phyloP scores from a whole-genome alignment of 2,113 vertebrate species.

The Pantherophis guttatus region DNA sequence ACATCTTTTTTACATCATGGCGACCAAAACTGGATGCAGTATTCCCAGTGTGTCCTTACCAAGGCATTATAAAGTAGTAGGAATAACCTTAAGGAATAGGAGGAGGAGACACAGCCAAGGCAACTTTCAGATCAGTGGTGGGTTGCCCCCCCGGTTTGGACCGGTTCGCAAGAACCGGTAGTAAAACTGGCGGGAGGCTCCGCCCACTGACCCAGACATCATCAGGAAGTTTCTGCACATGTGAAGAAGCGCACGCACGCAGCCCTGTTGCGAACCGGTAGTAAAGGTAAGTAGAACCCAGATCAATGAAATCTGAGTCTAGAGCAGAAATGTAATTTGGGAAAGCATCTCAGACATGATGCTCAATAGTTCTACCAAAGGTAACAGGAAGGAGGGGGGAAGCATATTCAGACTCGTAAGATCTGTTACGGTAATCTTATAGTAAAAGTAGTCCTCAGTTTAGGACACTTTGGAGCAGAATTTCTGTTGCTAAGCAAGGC shows the following conservation, averaged over 20 bases:
- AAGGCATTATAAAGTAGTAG: background rate
- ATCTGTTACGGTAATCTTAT: background rate
- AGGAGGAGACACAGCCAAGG: background rate
- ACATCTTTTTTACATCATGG: no score
- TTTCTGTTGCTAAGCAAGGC: background rate
- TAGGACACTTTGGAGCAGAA: background rate
- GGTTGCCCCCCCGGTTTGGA: no score
- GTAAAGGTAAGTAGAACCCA: no score
- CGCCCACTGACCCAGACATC: no score
- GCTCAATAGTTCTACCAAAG: background rate
- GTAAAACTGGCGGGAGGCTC: no score
- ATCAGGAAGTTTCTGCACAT: no score
- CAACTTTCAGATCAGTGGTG: background rate
- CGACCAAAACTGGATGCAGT: no score
- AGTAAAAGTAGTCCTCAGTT: background rate
- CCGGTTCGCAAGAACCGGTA: no score
- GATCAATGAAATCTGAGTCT: background rate
- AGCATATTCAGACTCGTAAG: background rate
- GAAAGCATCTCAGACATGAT: background rate
- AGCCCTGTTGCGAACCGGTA: no score
- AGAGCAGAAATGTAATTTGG: background rate
- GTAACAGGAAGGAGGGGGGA: background rate
- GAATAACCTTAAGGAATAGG: background rate
- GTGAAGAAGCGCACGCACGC: accelerated
- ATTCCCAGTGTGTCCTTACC: no score